Base-by-base conservation (phyloP, 1,140 invertebrate species). In the Chrysoperla carnea region DNA sequence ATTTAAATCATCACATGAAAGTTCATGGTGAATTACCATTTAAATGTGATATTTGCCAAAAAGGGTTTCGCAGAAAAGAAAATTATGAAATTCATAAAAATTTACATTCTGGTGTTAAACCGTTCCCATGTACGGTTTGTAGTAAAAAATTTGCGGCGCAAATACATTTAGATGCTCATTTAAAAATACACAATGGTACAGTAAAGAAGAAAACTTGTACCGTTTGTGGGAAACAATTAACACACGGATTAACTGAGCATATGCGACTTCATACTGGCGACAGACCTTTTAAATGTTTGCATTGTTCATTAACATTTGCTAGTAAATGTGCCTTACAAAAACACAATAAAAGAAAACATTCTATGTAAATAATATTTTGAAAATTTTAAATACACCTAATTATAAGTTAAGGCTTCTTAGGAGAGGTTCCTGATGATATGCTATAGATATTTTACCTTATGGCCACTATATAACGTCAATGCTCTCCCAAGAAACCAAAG, bases 1-100 rank as follows among this genome's bases (percentile, higher is more conserved):
- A 58, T 41, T 46, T 62, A 29, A 56, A 58, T 38, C 58, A 56
- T 39, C 60, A 62, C 43, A 53, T 55, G 46, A 62, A 58, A 48
- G 46, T 51, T 31, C 58, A 59, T 42, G 47, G 48, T 38, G 46
- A 44, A 27, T 38, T 57, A 33, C 57, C 57, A 2, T 56, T 48
- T 37, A 46, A 33, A 8, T 59, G 57, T 42, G 9, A 37, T 5
- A 48, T 55, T 13, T 59, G 57, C 39, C 45, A 51, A n/a, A 59
- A 55, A 47, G 55, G 55, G 12, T 59, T 57, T 39, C 50, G 57
- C 48, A 33, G 57, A 9, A 56, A 56, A 37, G 57, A 59, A 43
- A 56, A 59, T 43, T 44, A 54, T 11, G 54, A 59, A 50, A 51
- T 55, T 2, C 57, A 59, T 43, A 36, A 52, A 7, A 56, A 53